Evolutionary conservation across 2,888 invertebrate species (phyloP), one percentile per base, ranked within the genome.

Genomic region (Drosophila hawaiiensis): DNA sequence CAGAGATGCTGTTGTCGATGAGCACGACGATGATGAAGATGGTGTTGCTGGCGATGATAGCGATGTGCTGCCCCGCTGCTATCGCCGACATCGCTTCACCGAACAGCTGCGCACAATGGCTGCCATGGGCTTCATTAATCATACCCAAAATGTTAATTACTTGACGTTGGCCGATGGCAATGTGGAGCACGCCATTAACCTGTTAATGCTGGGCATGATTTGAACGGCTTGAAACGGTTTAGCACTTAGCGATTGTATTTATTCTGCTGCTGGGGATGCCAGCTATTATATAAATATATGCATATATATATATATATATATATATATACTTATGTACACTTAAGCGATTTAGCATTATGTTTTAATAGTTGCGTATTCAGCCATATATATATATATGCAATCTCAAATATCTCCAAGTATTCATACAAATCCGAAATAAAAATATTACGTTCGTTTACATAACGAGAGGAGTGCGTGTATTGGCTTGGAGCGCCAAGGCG

Each of bases 41-140:
- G 76, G 59, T 25, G 80, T 71, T 29, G 73, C 63, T 25, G 86
- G 68, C 0, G 91, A 83, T 16, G 76, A 87, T 7, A 89, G 87
- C 39, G 91, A 92, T 73, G 83, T 92, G 29, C 49, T 88, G 66
- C 92, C 93, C 0, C 76, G 82, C 4, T 82, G 83, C 49, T 92
- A 91, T 76, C 84, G 92, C 79, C 73, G 89, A 0, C 91, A 92
- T 82, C 91, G 93, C 29, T 93, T 94, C 78, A 93, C 94, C 59
- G 94, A 94, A 3, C 96, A 96, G 85, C 93, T 97, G 76, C 95
- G 95, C 62, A 97, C 97, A 90, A 97, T 99, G 97, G 95, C 96
- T 80, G 98, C 98, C 92, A 96, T 99, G 95, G 99, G 99, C 0
- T 95, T 99, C 28, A 94, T 95, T 33, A 96, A 99, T 93, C 97